Percentiles rank a stretch among this genome's conserved stretches.
Evolutionary conservation across 2,888 invertebrate species (phyloP).

Genomic region (Tyria jacobaeae): DNA sequence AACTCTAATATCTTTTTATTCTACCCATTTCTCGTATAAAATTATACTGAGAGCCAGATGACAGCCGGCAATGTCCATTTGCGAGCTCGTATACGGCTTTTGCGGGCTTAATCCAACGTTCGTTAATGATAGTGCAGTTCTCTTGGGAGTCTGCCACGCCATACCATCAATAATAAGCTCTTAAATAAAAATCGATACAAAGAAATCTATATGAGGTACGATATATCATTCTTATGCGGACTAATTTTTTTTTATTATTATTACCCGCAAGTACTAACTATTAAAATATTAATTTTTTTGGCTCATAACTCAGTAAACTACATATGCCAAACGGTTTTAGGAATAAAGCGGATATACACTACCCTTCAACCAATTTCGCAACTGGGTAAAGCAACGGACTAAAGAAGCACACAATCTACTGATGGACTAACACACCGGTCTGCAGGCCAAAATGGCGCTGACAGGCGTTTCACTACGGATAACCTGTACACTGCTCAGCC

Average conservation of each 20-base stretch:
- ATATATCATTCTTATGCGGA: neutral
- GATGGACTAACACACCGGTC: no score
- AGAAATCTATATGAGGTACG: neutral
- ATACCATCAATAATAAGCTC: neutral
- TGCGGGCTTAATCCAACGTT: neutral
- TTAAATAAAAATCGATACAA: slow-evolving; percentile 15
- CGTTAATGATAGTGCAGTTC: slow-evolving; percentile 10
- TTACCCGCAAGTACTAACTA: no score
- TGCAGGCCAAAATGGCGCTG: no score
- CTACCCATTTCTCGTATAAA: neutral
- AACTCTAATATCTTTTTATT: neutral
- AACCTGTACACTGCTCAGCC: no score
- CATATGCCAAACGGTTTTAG: no score
- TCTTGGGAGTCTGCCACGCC: slow-evolving; percentile 4
- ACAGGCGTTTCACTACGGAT: no score
- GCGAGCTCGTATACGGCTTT: neutral
- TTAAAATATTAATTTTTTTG: neutral
- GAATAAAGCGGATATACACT: no score
- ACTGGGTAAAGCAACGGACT: no score
- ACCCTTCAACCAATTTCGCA: no score
- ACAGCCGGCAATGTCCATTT: neutral
- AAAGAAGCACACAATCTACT: no score
- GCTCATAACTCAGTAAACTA: no score
- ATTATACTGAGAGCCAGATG: neutral
- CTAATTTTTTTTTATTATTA: no score